phyloP scores from a whole-genome alignment of 2,888 invertebrate genomes.

The Andrena minutula region DNA sequence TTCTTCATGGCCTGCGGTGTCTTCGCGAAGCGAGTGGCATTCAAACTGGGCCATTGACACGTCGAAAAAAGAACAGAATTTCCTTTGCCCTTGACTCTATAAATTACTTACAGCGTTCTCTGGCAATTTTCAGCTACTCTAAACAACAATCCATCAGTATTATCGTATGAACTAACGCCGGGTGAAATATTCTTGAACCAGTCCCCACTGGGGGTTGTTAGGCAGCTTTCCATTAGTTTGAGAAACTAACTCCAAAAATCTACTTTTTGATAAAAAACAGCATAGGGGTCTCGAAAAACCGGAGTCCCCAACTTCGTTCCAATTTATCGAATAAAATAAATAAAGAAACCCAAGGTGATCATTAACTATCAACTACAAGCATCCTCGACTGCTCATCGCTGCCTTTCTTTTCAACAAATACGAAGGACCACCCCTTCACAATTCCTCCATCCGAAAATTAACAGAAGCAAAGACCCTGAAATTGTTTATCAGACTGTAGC shows the following conservation, averaged over 20 bases:
- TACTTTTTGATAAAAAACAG: too few species aligned
- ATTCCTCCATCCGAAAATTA: background rate
- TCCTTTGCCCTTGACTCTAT: background rate
- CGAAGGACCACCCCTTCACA: background rate
- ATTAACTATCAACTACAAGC: too few species aligned
- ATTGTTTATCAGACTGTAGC: constrained; percentile 57
- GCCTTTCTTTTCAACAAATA: background rate
- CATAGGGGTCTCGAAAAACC: too few species aligned
- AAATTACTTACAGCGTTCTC: background rate
- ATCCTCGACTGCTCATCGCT: background rate
- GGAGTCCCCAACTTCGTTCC: too few species aligned
- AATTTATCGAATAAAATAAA: too few species aligned
- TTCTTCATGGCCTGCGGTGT: constrained; percentile 24
- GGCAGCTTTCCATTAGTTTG: too few species aligned
- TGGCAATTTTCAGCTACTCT: background rate
- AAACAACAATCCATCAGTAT: background rate
- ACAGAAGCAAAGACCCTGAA: constrained; percentile 7
- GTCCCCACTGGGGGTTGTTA: too few species aligned
- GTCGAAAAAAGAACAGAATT: constrained; percentile 25
- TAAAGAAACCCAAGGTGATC: too few species aligned
- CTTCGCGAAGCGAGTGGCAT: constrained; percentile 20
- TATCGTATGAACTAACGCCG: background rate
- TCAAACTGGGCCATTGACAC: constrained; percentile 64
- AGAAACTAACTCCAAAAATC: too few species aligned
- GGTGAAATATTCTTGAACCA: too few species aligned